These are phyloP conservation scores for Lepidonotus clava DNA, from an alignment of 2,888 invertebrate genomes.

Conservation along the genomic window DNA sequence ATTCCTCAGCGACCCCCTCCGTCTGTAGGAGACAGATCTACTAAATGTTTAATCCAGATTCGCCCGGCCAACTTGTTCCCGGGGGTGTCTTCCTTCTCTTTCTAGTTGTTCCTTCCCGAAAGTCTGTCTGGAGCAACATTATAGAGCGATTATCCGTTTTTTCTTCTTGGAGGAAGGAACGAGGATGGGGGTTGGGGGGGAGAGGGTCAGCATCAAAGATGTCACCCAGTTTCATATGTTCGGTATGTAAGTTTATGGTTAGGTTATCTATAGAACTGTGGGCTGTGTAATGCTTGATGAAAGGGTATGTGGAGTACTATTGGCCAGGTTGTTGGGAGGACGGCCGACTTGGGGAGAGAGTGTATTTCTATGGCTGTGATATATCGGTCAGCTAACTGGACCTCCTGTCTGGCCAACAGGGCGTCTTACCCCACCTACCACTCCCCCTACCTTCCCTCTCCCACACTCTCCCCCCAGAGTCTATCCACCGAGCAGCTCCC, in stretches of 20 bases:
- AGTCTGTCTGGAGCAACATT: too few relatives aligned
- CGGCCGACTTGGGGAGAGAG: too few relatives aligned
- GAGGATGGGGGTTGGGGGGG: too few relatives aligned
- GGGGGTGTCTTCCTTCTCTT: not conserved
- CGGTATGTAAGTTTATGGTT: not conserved
- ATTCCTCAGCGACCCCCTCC: too few relatives aligned
- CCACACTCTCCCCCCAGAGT: not conserved
- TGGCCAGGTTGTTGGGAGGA: too few relatives aligned
- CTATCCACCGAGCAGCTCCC: not conserved
- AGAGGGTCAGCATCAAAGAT: not conserved
- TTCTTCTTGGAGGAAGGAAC: too few relatives aligned
- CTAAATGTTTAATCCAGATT: not conserved
- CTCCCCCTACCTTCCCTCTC: not conserved
- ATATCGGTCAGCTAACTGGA: too few relatives aligned
- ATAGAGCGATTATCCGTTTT: too few relatives aligned
- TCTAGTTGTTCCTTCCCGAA: not conserved
- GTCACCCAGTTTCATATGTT: not conserved
- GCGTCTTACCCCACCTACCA: not conserved
- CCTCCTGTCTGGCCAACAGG: too few relatives aligned
- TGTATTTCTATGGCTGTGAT: too few relatives aligned
- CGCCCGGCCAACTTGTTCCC: not conserved
- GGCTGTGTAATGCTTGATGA: not conserved
- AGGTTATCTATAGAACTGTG: not conserved
- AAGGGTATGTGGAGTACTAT: too few relatives aligned
- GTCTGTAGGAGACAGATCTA: too few relatives aligned